Evolutionary conservation across 1,140 invertebrate species (phyloP), one percentile per base, ranked within the genome.

Genomic region (Globodera rostochiensis): DNA sequence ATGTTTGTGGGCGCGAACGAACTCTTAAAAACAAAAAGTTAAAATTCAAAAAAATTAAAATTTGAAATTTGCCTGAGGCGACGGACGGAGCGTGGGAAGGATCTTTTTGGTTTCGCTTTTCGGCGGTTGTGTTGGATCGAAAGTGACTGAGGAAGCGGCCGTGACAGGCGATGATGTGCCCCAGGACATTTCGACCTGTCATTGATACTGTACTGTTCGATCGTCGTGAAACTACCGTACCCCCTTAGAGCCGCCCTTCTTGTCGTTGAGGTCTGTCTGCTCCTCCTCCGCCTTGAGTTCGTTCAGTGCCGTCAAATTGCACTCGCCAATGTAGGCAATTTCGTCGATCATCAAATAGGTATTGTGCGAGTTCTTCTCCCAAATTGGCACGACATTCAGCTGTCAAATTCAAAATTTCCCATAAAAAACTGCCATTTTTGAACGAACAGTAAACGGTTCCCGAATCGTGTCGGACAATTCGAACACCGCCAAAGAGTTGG

Each of bases 281-380:
- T 53, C 57, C 53, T 77, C 75, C 53, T 79, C 77, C 49, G 80
- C 77, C 21, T 50, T 19, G 57, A 50, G n/a, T 25, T 84, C 53
- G 57, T 82, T 74, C 79, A 77, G 64, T 21, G 82, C 73, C 13
- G 66, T 78, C 46, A 67, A 49, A 76, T 80, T 79, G 67, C 87
- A 88, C 53, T 88, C 81, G n/a, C 88, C 87, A 66, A 88, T 87
- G 64, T 88, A 88, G n/a, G 87, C 87, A 73, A 88, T 90, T 79
- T 88, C 87, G 57, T 88, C 87, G 53, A 88, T 82, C 19, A 88
- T 80, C 46, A 88, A 57, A 75, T 81, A 88, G 45, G 77, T 73
- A 73, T 88, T 90, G 66, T 80, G 82, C 3, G 81, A 60, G 25
- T 80, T 74, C 53, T 64, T 66, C 19, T 86, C 85, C 84, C 85